Conservation (phyloP, 1,140 invertebrate genomes). For the Euborellia annulipes region DNA sequence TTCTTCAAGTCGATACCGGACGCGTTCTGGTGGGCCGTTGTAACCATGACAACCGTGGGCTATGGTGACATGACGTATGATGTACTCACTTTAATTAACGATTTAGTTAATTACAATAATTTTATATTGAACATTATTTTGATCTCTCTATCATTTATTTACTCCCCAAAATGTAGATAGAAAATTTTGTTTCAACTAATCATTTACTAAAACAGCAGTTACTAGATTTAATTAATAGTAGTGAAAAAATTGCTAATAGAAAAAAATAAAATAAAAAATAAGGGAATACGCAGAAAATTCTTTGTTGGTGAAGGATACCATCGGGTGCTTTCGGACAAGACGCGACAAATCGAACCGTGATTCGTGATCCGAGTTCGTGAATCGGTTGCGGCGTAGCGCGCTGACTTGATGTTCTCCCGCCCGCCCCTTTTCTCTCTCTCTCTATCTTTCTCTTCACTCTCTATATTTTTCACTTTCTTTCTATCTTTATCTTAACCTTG, state of each 20-base stretch:
- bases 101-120: constrained; percentile 33
- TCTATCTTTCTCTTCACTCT: constrained; percentile 8
- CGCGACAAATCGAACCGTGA: no score
- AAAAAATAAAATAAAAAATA: constrained; percentile 3
- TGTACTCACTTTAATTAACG: constrained; percentile 51
- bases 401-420: neutral
- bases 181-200: constrained; percentile 2
- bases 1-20: constrained; percentile 96
- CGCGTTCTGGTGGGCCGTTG: constrained; percentile 92
- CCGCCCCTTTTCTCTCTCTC: constrained; percentile 7
- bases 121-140: neutral
- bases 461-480: constrained; percentile 11
- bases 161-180: no score
- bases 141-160: no score
- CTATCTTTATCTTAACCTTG: constrained; percentile 13
- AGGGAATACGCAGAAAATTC: constrained; percentile 12
- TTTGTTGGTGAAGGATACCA: constrained; percentile 8
- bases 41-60: constrained; percentile 89
- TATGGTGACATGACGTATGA: constrained; percentile 99
- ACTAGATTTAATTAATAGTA: neutral
- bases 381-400: no score
- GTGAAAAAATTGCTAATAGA: constrained; percentile 2
- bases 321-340: no score
- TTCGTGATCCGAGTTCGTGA: no score
- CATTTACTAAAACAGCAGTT: no score